Evolutionary conservation across 1,140 invertebrate genomes (phyloP).

Genomic region (Acromyrmex charruanus): DNA sequence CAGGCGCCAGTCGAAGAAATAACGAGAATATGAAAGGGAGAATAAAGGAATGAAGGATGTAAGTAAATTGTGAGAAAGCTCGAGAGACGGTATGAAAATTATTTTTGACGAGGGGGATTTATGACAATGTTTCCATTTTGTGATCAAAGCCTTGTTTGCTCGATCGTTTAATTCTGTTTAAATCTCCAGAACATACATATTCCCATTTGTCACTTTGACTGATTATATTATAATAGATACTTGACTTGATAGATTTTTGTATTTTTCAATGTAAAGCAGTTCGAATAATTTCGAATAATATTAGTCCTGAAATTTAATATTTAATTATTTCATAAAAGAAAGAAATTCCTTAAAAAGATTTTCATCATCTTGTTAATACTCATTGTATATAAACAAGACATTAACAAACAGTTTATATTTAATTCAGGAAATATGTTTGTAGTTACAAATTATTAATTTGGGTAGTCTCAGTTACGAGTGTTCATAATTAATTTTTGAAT

Average conservation of each 20-base stretch:
- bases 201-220: not conserved
- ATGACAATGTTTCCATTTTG: slow-evolving; percentile 9
- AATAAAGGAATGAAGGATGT: slow-evolving; percentile 23
- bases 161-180: not conserved
- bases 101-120: slow-evolving; percentile 34
- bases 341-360: not conserved
- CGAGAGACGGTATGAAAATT: slow-evolving; percentile 29
- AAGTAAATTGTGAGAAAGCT: not conserved
- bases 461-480: not conserved
- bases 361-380: not conserved
- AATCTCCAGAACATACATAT: not conserved
- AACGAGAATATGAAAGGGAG: slow-evolving; percentile 17
- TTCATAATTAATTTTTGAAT: slow-evolving; percentile 16
- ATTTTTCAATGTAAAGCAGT: not conserved
- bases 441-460: not conserved
- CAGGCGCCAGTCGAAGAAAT: slow-evolving; percentile 45
- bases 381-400: too few relatives aligned
- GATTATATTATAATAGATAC: not conserved
- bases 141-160: slow-evolving; percentile 4
- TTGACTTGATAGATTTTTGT: not conserved
- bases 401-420: not conserved
- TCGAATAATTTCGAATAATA: not conserved
- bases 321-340: not conserved
- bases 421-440: not conserved
- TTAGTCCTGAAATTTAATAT: not conserved